phyloP scores from a whole-genome alignment of 2,113 vertebrate genomes.

The Protobothrops mucrosquamatus region DNA sequence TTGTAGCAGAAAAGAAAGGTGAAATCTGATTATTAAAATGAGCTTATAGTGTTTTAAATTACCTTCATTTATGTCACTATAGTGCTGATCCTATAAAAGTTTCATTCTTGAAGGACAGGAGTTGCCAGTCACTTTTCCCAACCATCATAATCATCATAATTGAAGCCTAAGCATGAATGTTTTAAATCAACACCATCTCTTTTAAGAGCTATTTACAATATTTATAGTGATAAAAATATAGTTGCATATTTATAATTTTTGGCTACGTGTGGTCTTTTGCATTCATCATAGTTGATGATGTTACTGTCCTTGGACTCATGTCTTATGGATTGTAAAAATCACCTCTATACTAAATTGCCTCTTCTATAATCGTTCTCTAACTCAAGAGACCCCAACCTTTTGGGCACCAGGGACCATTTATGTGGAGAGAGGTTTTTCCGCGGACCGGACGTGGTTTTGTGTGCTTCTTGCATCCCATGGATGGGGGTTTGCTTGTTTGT shows the following conservation, averaged over 20 bases:
- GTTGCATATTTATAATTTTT: background rate
- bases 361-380: background rate
- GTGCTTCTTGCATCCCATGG: no score
- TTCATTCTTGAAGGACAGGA: background rate
- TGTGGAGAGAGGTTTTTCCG: no score
- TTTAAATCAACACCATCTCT: background rate
- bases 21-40: slow-evolving; percentile 2
- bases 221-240: background rate
- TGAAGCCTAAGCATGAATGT: background rate
- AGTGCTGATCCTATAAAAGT: background rate
- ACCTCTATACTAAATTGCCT: background rate
- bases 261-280: background rate
- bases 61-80: background rate
- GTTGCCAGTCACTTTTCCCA: background rate
- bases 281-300: background rate
- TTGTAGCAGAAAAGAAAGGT: background rate
- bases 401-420: no score
- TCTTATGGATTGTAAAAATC: background rate
- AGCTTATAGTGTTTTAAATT: background rate
- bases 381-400: background rate
- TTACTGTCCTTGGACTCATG: background rate
- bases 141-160: background rate
- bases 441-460: no score
- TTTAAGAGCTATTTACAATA: background rate
- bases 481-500: no score